Evolutionary conservation across 2,888 invertebrate genomes (phyloP), one percentile per base, ranked within the genome.

Genomic region (Apeira syringaria): DNA sequence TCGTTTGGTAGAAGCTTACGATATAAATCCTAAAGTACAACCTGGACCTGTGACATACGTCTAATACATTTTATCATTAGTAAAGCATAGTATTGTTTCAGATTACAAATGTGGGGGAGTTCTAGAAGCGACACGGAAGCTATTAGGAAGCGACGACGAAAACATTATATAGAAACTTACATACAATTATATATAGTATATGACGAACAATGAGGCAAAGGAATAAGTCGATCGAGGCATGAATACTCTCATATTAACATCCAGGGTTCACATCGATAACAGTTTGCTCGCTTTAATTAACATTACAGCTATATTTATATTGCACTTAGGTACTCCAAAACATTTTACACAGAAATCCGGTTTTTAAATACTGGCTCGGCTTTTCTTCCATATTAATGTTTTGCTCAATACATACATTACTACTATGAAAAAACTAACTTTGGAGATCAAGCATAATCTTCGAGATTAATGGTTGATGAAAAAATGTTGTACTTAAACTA

Each of bases 301-400:
- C 50, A 71, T 79, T 84, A 84, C 70, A 80, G 61, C 80, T 87
- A 86, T 81, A 46, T 46, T 46, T 86, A 86, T 82, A 84, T 81
- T 87, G 86, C 86, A 86, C 83, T 81, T 80, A 80, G 65, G n/a
- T n/a, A n/a, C n/a, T 68, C 72, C 70, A 69, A 69, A 74, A 76
- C 62, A 69, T 66, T 74, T 71, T 81, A 80, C 78, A 82, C 74
- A 77, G 76, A 85, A 81, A 84, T 85, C 83, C 80, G 78, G 84
- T 76, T 80, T 80, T 83, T 80, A 81, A 84, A 84, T 86, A 88
- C 82, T 89, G 88, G 88, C 88, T 89, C 88, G 88, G 88, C 74
- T 85, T 75, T 72, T 78, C 64, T 74, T 77, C 69, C 72, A 77
- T 73, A 64, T 72, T 70, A 61, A 71, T 71, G 72, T 70, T 69